These are phyloP conservation scores for Corythoichthys intestinalis DNA, from an alignment of 2,113 vertebrate species.

Conservation along the genomic window DNA sequence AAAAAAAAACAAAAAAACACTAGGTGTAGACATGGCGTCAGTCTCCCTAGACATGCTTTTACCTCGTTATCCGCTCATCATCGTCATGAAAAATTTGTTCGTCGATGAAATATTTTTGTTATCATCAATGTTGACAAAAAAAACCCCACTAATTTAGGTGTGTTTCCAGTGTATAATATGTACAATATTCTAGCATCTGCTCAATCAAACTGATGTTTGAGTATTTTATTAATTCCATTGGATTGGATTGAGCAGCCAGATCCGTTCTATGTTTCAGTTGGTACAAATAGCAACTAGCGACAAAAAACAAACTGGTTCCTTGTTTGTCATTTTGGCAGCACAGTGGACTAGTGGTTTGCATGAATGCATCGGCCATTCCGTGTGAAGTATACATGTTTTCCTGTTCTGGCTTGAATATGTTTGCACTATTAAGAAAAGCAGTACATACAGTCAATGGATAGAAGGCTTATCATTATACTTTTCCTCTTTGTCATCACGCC, in stretches of 20 bases:
- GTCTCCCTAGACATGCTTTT: too few species aligned
- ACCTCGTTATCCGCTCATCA: too few species aligned
- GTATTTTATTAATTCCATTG: not conserved
- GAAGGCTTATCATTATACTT: not conserved
- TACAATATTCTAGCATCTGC: not conserved
- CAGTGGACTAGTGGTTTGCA: not conserved
- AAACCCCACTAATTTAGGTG: not conserved
- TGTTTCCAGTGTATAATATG: not conserved
- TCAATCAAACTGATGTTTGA: not conserved
- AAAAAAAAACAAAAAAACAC: too few species aligned
- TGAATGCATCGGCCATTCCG: not conserved
- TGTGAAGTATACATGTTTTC: not conserved
- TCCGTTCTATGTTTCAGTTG: not conserved
- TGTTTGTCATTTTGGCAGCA: not conserved
- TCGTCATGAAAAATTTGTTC: not conserved
- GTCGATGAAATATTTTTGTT: too few species aligned
- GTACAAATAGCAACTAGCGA: not conserved
- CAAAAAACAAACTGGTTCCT: not conserved
- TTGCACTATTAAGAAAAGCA: too few species aligned
- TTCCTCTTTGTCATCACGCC: not conserved
- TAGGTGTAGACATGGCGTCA: too few species aligned
- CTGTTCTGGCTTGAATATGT: not conserved
- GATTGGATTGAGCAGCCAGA: not conserved
- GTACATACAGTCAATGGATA: not conserved
- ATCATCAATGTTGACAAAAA: not conserved